Evolutionary conservation across 2,888 invertebrate genomes (phyloP).

Genomic region (Pherbina coryleti): DNA sequence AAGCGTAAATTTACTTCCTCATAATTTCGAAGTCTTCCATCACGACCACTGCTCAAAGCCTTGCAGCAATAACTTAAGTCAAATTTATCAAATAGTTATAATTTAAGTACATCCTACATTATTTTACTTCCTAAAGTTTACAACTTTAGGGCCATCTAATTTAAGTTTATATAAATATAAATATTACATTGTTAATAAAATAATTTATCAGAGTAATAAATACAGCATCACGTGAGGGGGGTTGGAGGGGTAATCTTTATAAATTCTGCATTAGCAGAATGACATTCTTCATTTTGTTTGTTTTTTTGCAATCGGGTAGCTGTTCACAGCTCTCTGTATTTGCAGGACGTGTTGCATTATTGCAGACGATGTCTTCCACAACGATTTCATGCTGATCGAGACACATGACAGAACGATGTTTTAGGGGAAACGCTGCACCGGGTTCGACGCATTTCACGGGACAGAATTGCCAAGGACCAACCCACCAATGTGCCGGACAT

Average conservation of each 20-base stretch:
- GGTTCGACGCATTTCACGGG: conserved; percentile 75
- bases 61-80: conserved; percentile 1
- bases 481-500: conserved; percentile 87
- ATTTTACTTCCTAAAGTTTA: not conserved
- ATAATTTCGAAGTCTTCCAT: no score
- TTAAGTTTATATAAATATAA: not conserved
- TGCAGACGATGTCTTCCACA: conserved; percentile 81
- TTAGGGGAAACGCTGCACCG: conserved; percentile 72
- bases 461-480: conserved; percentile 89
- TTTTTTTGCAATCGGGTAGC: conserved; percentile 62
- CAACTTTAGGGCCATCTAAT: not conserved
- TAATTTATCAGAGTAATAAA: not conserved
- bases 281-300: conserved; percentile 33
- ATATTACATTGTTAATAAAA: conserved; percentile 21
- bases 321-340: conserved; percentile 76
- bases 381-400: conserved; percentile 83
- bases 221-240: conserved; percentile 9
- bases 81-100: not conserved
- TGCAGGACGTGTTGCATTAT: conserved; percentile 75
- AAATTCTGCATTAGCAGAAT: conserved; percentile 39
- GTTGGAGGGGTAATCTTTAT: conserved; percentile 17
- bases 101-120: conserved; percentile 22
- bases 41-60: not conserved
- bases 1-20: no score
- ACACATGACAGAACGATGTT: conserved; percentile 79